These are phyloP conservation scores for Hemibagrus guttatus DNA, from an alignment of 2,797 vertebrate genomes.

Conservation along the genomic window DNA sequence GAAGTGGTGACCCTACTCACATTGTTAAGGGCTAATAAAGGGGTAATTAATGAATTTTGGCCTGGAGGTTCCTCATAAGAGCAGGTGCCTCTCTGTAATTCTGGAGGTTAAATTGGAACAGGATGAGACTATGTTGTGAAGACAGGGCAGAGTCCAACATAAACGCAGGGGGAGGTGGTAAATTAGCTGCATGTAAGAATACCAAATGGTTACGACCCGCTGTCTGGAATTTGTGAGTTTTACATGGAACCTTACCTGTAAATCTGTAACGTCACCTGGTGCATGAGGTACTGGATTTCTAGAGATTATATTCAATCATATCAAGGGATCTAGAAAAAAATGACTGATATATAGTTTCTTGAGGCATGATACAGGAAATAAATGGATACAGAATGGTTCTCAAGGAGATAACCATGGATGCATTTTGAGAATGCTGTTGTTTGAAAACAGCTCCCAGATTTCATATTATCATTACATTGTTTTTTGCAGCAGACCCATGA, in stretches of 20 bases:
- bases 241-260: constrained; percentile 38
- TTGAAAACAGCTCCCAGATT: background rate
- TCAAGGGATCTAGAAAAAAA: background rate
- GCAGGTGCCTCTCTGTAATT: constrained; percentile 52
- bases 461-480: background rate
- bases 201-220: constrained; percentile 38
- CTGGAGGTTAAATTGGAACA: constrained; percentile 41
- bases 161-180: constrained; percentile 42
- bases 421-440: too few relatives aligned
- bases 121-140: constrained; percentile 35
- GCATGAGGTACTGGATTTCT: constrained; percentile 17
- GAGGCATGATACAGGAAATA: background rate
- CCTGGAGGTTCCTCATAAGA: constrained; percentile 32
- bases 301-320: constrained; percentile 22
- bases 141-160: constrained; percentile 37
- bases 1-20: constrained; percentile 53
- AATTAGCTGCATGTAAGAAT: constrained; percentile 41
- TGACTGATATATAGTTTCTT: background rate
- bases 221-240: constrained; percentile 42
- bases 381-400: background rate
- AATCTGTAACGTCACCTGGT: constrained; percentile 15
- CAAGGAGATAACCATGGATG: background rate
- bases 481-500: background rate
- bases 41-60: constrained; percentile 44
- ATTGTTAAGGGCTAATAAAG: constrained; percentile 53